Conservation (phyloP, 2,797 vertebrate species). For the Craterocephalus amniculus region DNA sequence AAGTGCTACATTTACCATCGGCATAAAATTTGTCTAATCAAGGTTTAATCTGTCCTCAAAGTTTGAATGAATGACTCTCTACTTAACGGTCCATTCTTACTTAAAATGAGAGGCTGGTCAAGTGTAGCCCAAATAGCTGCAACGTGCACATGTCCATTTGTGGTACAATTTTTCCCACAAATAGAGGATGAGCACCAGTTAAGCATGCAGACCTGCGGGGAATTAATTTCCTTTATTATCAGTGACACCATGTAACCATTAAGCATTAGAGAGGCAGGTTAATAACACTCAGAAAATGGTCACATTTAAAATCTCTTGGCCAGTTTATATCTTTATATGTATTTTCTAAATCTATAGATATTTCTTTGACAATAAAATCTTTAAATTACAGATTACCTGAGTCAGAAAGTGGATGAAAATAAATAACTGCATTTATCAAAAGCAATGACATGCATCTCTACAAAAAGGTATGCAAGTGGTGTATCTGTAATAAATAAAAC, state of each 20-base stretch:
- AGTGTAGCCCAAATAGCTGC: slow-evolving; percentile 20
- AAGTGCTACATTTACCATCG: neutral
- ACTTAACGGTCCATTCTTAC: neutral
- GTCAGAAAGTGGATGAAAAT: neutral
- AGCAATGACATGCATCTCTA: neutral
- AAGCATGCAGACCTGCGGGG: slow-evolving; percentile 12
- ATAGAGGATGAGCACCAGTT: slow-evolving; percentile 25
- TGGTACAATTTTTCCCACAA: slow-evolving; percentile 23
- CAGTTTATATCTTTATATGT: neutral
- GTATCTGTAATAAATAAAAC: neutral
- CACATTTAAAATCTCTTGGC: neutral
- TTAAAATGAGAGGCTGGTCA: slow-evolving; percentile 29
- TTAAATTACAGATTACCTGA: neutral
- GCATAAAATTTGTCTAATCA: neutral
- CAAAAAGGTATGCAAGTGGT: neutral
- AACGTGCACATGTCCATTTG: slow-evolving; percentile 28
- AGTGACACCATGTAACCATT: neutral
- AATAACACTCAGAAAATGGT: neutral
- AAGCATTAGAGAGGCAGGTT: neutral
- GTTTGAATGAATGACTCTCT: neutral
- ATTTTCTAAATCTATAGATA: neutral
- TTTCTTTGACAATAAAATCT: neutral
- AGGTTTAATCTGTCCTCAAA: neutral
- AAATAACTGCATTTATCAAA: neutral
- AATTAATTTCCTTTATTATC: slow-evolving; percentile 9